Conservation (phyloP, 2,797 vertebrate species). For the Morelia viridis region DNA sequence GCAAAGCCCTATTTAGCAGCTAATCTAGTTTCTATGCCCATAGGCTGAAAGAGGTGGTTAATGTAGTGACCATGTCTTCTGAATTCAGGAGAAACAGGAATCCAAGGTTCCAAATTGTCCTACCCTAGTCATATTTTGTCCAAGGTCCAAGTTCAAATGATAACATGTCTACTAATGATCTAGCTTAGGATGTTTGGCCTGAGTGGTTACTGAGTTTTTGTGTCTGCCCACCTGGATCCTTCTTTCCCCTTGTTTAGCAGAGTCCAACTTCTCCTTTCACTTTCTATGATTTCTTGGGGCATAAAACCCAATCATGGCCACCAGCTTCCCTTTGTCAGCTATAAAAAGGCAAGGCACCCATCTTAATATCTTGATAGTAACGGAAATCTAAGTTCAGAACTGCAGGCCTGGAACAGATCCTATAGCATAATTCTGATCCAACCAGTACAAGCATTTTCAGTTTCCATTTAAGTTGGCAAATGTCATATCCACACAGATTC, state of each 20-base stretch:
- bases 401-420: not conserved
- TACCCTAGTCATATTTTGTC: not conserved
- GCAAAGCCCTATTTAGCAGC: not conserved
- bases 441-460: too few species aligned
- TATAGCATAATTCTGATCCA: not conserved
- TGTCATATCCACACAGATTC: not conserved
- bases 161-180: not conserved
- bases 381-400: not conserved
- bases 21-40: not conserved
- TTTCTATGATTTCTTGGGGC: not conserved
- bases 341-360: not conserved
- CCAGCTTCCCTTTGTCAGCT: not conserved
- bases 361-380: not conserved
- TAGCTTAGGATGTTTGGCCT: not conserved
- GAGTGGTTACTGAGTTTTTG: not conserved
- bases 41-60: not conserved
- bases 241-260: not conserved
- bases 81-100: not conserved
- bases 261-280: not conserved
- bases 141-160: not conserved
- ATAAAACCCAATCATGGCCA: not conserved
- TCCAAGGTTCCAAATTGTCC: not conserved
- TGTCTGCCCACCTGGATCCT: not conserved
- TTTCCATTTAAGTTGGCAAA: not conserved
- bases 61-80: not conserved